Evolutionary conservation across 2,888 invertebrate species (phyloP).

Genomic region (Idaea aversata): DNA sequence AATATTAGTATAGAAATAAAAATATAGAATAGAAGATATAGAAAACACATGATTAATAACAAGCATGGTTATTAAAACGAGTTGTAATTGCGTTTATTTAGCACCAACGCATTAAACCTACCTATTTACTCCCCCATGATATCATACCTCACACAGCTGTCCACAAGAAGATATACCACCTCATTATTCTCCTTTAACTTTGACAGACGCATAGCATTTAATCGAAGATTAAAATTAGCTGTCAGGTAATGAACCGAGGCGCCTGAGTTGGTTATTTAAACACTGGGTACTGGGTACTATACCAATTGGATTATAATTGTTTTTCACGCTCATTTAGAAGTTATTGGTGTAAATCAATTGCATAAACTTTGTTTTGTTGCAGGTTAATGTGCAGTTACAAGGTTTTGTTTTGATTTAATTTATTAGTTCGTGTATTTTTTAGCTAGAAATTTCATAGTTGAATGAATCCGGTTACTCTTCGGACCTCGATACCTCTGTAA

Average conservation of each 20-base stretch:
- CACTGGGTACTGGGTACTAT: conserved; percentile 42
- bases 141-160: conserved; percentile 22
- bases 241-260: conserved; percentile 60
- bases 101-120: background rate
- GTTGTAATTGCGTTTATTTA: background rate
- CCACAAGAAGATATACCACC: conserved; percentile 30
- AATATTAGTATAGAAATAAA: too few relatives aligned
- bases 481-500: too few relatives aligned
- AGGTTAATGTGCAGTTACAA: background rate
- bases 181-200: conserved; percentile 58
- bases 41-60: background rate
- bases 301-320: conserved; percentile 72
- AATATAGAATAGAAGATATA: background rate
- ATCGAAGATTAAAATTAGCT: conserved; percentile 75
- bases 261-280: conserved; percentile 57
- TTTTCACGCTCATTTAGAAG: conserved; percentile 73
- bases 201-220: conserved; percentile 62
- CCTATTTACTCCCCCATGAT: background rate
- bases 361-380: conserved; percentile 50
- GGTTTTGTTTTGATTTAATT: background rate
- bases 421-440: background rate
- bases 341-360: conserved; percentile 73
- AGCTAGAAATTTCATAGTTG: too few relatives aligned
- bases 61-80: background rate
- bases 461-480: too few relatives aligned